Evolutionary conservation across 2,888 invertebrate genomes (phyloP), one percentile per base, ranked within the genome.

Genomic region (Nemotelus nigrinus): DNA sequence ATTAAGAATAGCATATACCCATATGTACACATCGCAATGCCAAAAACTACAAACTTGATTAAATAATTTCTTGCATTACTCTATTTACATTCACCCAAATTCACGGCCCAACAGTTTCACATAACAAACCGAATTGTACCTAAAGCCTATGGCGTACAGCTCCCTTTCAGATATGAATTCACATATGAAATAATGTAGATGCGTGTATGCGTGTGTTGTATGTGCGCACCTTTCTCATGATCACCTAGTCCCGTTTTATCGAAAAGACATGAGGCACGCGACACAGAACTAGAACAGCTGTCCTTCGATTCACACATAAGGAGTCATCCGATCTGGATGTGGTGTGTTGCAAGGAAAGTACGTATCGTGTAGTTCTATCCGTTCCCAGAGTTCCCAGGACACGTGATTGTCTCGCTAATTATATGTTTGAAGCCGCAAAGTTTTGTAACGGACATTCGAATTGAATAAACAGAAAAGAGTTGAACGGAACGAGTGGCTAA

Each of bases 201-300:
- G 39, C 63, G 53, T 74, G 63, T 25, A 25, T 25, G 25, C 25
- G 25, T 63, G 74, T 75, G 79, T 78, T 79, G 77, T 77, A 78
- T 77, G 75, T 89, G 90, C 89, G 89, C 84, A 89, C 90, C 80
- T 88, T 90, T 82, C 89, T 90, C 84, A 89, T 90, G 80, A 90
- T 90, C 80, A 89, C 90, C 83, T 85, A 89, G 87, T 90, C 90
- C 84, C 86, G 86, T 87, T 89, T 90, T 87, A 89, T 90, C 81
- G 88, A 89, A 81, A 89, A 82, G 87, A 87, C 84, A 90, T 90
- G 84, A 85, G 90, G 88, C 91, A 91, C 89, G 90, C 92, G 87
- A 89, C 92, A 81, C 91, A 91, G 83, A 91, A 91, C 85, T 87
- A 89, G 85, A 89, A 90, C 86, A 90, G 90, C 88, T 90, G 90